A percentile compares a stretch with the other conserved stretches of the same genome.
phyloP scores from a whole-genome alignment of 2,888 invertebrate genomes.

The Leucania comma region DNA sequence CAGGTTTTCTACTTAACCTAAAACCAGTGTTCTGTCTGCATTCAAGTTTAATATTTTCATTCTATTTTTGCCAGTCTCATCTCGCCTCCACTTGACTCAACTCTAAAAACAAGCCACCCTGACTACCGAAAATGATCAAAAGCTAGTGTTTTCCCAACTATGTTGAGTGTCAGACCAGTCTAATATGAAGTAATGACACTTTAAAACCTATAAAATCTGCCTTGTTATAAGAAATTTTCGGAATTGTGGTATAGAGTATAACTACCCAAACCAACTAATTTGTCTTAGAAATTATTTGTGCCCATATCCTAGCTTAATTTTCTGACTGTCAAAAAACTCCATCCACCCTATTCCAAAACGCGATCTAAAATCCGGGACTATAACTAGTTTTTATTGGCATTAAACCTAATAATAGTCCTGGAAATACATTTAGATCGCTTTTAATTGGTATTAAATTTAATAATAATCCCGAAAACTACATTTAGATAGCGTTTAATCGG shows the following conservation, averaged over 20 bases:
- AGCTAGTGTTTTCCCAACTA: not conserved
- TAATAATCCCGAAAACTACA: no score
- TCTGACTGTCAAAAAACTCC: not conserved
- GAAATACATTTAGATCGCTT: no score
- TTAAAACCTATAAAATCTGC: no score
- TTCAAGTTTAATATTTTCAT: not conserved
- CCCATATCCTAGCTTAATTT: conserved; percentile 3
- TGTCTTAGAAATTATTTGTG: conserved; percentile 27
- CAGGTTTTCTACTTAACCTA: not conserved
- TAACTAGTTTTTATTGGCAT: no score
- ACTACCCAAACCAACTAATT: not conserved
- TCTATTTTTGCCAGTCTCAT: no score
- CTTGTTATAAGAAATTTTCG: not conserved
- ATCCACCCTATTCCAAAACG: no score
- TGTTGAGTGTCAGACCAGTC: not conserved
- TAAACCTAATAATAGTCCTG: no score
- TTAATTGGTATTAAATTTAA: no score
- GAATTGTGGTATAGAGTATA: not conserved
- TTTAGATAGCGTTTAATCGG: no score
- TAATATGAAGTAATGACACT: not conserved
- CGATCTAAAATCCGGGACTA: no score
- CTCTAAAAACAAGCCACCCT: no score
- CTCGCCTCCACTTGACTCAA: no score
- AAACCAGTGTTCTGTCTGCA: not conserved
- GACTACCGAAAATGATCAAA: not conserved